phyloP scores from a whole-genome alignment of 1,140 invertebrate species.

The Sarcophaga peregrina region DNA sequence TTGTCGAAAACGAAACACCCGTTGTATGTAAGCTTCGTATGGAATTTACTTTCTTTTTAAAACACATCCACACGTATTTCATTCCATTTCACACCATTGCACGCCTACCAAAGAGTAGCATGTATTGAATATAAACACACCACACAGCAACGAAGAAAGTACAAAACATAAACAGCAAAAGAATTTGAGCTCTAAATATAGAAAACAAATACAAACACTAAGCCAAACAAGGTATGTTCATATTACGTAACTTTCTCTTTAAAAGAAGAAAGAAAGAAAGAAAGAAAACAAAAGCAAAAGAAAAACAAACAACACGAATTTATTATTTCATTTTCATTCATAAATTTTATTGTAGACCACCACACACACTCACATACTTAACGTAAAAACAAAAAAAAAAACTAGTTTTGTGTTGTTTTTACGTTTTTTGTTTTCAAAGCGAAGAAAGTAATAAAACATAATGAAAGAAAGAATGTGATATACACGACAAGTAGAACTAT shows the following conservation, averaged over 20 bases:
- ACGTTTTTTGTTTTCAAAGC: no score
- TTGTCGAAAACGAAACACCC: background rate
- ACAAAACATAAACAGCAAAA: conserved; percentile 18
- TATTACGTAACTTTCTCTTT: conserved; percentile 12
- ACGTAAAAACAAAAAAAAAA: background rate
- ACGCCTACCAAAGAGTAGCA: background rate
- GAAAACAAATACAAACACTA: background rate
- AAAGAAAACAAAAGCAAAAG: background rate
- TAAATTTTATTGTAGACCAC: no score
- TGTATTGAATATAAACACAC: no score
- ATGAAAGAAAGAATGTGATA: background rate
- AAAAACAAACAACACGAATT: background rate
- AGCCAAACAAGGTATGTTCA: background rate
- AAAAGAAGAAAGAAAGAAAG: background rate
- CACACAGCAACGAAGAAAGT: conserved; percentile 6
- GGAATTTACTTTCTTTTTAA: conserved; percentile 14
- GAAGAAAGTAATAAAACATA: background rate
- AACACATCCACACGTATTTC: background rate
- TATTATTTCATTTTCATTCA: no score
- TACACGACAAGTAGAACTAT: background rate
- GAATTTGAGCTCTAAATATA: conserved; percentile 1
- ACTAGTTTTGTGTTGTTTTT: background rate
- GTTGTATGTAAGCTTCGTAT: background rate
- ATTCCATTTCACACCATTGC: background rate
- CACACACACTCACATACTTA: background rate